Base-by-base conservation (phyloP, 2,113 vertebrate species). In the Eulacestoma nigropectus region DNA sequence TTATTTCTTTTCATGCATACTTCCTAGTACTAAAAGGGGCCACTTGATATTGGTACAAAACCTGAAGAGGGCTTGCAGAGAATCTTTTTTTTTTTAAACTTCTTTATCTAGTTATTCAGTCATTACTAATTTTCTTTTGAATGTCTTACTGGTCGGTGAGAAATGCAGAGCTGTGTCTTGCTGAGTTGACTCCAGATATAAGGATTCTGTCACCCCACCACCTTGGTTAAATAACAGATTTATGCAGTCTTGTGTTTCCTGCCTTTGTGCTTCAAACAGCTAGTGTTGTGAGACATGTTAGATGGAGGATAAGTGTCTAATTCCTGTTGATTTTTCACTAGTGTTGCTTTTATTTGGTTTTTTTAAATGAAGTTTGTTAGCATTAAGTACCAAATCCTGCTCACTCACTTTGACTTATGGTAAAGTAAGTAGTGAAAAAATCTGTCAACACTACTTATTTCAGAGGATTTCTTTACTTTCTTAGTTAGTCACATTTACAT, bases 1-100 rank as follows among this genome's bases (percentile, higher is more conserved):
- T 30, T 92, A 91, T 95, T 96, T 55, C 95, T 93, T 96, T 96
- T 94, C 96, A 90, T 96, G 85, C 82, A 37, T 57, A 18, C 94
- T 91, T 93, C 90, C 76, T 76, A 89, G 62, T 57, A 14, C 37
- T 88, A 72, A 76, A 46, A 52, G 84, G 49, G 74, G 67, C 47
- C 22, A 65, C 65, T 92, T 95, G 81, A 83, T 88, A 65, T 17
- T 15, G 37, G 67, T 60, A 63, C 21, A 59, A 52, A 37, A 69
- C 22, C 22, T 27, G 79, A 42, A 8, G 32, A 35, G 56, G 53
- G 35, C 52, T 90, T 73, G 33, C 47, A 83, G 63, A 80, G 27
- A 44, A n/a, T 41, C 3, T 44, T 37, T 82, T 29, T 72, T 53
- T 68, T 52, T 32, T 13, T 22, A 13, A 68, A n/a, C 12, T 78